These are phyloP conservation scores for Diorhabda elongata DNA, from an alignment of 1,140 invertebrate species.

Conservation along the genomic window DNA sequence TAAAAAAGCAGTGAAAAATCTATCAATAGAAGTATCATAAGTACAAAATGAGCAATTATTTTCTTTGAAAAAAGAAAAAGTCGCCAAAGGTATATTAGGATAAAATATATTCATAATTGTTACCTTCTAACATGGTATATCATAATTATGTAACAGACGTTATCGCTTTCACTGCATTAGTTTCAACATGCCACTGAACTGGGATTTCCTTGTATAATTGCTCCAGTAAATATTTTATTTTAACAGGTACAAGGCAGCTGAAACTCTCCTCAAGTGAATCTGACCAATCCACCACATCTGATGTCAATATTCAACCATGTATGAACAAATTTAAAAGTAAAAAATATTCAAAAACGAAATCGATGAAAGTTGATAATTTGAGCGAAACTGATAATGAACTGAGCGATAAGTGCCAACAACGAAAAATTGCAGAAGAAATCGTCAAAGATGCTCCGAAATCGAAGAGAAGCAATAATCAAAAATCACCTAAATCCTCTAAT, in stretches of 20 bases:
- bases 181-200: too few relatives aligned
- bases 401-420: constrained; percentile 14
- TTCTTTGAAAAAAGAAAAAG: too few relatives aligned
- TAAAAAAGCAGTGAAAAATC: too few relatives aligned
- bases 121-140: too few relatives aligned
- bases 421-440: constrained; percentile 19
- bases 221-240: too few relatives aligned
- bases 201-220: too few relatives aligned
- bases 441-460: constrained; percentile 9
- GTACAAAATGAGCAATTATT: too few relatives aligned
- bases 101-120: too few relatives aligned
- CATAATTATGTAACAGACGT: too few relatives aligned
- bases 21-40: too few relatives aligned
- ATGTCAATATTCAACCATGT: constrained; percentile 29
- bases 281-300: constrained; percentile 36
- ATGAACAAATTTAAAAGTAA: constrained; percentile 28
- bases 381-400: background rate
- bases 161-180: too few relatives aligned
- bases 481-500: constrained; percentile 8
- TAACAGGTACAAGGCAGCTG: constrained; percentile 10
- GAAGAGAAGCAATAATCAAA: constrained; percentile 1
- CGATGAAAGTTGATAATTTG: constrained; percentile 6
- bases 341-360: constrained; percentile 32
- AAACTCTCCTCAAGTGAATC: constrained; percentile 26
- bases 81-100: too few relatives aligned